These are phyloP conservation scores for Drosophila neotestacea DNA, from an alignment of 2,888 invertebrate species.

Conservation along the genomic window DNA sequence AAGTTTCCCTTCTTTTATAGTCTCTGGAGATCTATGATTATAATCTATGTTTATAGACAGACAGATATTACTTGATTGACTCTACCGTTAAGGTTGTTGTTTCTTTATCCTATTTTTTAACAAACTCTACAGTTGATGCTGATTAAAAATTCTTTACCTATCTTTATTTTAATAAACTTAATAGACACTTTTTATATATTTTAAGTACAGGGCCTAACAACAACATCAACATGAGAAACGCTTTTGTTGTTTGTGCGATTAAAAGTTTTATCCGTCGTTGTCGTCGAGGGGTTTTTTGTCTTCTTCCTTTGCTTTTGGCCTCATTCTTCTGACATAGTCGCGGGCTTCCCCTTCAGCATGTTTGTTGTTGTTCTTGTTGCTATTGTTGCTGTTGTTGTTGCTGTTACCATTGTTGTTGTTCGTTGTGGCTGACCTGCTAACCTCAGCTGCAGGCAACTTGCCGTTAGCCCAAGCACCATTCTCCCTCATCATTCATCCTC, in stretches of 20 bases:
- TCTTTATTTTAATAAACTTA: too few relatives aligned
- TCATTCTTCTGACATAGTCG: conserved; percentile 65
- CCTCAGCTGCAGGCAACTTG: conserved; percentile 68
- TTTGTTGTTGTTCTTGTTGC: conserved; percentile 36
- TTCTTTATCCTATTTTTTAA: too few relatives aligned
- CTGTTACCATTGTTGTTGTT: conserved; percentile 28
- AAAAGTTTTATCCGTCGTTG: conserved; percentile 69
- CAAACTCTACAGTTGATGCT: too few relatives aligned
- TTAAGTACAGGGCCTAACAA: not conserved
- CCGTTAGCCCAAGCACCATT: conserved; percentile 31
- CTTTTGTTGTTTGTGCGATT: conserved; percentile 77
- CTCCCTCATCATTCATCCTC: not conserved
- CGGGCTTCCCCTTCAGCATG: conserved; percentile 42
- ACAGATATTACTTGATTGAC: too few relatives aligned
- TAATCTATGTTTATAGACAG: too few relatives aligned
- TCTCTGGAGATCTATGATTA: too few relatives aligned
- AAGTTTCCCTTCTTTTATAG: too few relatives aligned
- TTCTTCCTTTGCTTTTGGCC: conserved; percentile 63
- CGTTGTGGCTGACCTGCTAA: conserved; percentile 79
- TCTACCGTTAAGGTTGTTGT: too few relatives aligned
- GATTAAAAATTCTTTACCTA: too few relatives aligned
- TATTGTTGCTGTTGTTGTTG: conserved; percentile 31
- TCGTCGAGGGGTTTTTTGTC: conserved; percentile 43
- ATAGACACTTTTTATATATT: too few relatives aligned
- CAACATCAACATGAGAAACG: conserved; percentile 30